Evolutionary conservation across 2,888 invertebrate species (phyloP).

Genomic region (Nasonovia ribisnigri): DNA sequence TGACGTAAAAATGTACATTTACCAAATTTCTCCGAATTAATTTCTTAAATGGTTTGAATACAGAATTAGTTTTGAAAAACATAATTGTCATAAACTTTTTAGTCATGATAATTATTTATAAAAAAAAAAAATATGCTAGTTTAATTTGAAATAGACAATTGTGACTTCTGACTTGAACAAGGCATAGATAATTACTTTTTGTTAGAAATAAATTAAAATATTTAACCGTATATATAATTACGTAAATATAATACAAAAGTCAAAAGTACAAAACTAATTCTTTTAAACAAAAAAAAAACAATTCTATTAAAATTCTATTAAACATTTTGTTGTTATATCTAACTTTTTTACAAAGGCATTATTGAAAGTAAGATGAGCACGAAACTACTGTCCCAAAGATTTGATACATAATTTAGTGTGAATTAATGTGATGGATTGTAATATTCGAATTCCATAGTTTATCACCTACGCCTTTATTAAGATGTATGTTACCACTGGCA

Average conservation of each 20-base stretch:
- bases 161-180: neutral
- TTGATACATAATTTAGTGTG: neutral
- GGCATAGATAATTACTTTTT: slow-evolving; percentile 12
- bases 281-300: neutral
- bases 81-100: neutral
- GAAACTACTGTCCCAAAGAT: neutral
- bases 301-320: neutral
- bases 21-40: neutral
- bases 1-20: neutral
- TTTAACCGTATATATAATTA: neutral
- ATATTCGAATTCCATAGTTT: neutral
- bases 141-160: neutral
- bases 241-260: neutral
- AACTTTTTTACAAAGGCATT: neutral
- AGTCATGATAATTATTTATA: neutral
- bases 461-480: neutral
- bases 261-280: neutral
- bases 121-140: neutral
- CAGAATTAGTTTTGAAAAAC: neutral
- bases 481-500: neutral
- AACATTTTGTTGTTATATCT: neutral
- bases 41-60: neutral
- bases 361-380: neutral
- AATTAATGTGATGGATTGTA: neutral
- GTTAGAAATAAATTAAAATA: slow-evolving; percentile 5